Percentiles rank a stretch among this genome's conserved stretches.
Conservation (phyloP, 2,113 vertebrate species). For the Cyprinus carpio region DNA sequence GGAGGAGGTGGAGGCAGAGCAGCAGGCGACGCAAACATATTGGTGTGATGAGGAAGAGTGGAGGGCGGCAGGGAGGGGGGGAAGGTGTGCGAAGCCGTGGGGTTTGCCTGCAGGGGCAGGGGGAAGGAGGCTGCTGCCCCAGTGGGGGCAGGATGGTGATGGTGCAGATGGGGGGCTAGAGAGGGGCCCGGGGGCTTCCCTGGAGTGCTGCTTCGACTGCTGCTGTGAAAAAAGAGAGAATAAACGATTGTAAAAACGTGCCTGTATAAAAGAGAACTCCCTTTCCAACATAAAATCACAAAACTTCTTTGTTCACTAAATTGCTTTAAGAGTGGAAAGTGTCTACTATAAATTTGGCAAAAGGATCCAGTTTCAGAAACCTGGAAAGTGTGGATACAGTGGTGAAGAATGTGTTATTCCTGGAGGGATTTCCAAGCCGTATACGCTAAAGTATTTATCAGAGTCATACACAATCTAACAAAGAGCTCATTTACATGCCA, state of each 20-base stretch:
- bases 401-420: slow-evolving; percentile 20
- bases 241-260: background rate
- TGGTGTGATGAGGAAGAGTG: slow-evolving; percentile 93
- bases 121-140: slow-evolving; percentile 80
- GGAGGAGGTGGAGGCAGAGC: slow-evolving; percentile 96
- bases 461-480: slow-evolving; percentile 9
- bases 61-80: slow-evolving; percentile 87
- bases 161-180: slow-evolving; percentile 82
- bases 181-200: slow-evolving; percentile 84
- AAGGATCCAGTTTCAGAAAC: slow-evolving; percentile 4
- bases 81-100: slow-evolving; percentile 86
- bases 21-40: slow-evolving; percentile 98
- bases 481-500: slow-evolving; percentile 27
- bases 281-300: background rate
- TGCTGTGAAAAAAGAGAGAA: slow-evolving; percentile 71
- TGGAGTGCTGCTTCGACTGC: slow-evolving; percentile 94
- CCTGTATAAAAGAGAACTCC: background rate
- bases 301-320: background rate
- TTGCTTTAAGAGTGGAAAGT: background rate
- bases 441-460: slow-evolving; percentile 7
- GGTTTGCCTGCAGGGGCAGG: slow-evolving; percentile 82
- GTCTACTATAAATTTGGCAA: background rate
- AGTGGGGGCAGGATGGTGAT: slow-evolving; percentile 62
- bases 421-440: background rate
- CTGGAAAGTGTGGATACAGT: background rate